phyloP scores from a whole-genome alignment of 1,140 invertebrate species.

The Zaprionus capensis region DNA sequence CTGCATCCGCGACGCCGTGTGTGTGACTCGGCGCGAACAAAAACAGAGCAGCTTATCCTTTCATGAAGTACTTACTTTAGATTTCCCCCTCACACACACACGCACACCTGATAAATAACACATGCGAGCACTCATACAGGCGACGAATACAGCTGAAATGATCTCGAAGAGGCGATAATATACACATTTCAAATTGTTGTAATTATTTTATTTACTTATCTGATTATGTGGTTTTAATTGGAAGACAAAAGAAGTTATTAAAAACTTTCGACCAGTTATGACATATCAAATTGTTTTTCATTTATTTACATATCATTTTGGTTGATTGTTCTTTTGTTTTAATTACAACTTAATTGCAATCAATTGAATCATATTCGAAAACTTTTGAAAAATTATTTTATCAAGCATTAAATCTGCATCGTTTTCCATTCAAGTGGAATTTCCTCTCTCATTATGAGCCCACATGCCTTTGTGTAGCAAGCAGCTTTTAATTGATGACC shows the following conservation, averaged over 20 bases:
- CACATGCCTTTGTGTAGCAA: not conserved
- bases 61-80: constrained; percentile 66
- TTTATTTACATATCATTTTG: not conserved
- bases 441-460: not conserved
- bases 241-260: not conserved
- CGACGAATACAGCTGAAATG: constrained; percentile 44
- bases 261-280: not conserved
- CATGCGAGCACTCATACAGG: constrained; percentile 45
- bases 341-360: not conserved
- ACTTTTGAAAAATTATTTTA: not conserved
- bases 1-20: constrained; percentile 17
- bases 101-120: constrained; percentile 56
- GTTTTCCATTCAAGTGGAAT: not conserved
- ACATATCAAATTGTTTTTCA: not conserved
- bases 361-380: not conserved
- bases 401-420: not conserved
- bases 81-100: constrained; percentile 25
- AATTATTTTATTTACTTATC: not conserved
- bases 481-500: constrained; percentile 4
- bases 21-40: constrained; percentile 4
- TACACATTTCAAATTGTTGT: not conserved
- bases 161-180: not conserved
- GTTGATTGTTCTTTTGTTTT: not conserved
- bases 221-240: not conserved
- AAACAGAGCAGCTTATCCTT: constrained; percentile 65